Evolutionary conservation across 1,140 invertebrate genomes (phyloP).

Genomic region (Ostrea denselamellosa): DNA sequence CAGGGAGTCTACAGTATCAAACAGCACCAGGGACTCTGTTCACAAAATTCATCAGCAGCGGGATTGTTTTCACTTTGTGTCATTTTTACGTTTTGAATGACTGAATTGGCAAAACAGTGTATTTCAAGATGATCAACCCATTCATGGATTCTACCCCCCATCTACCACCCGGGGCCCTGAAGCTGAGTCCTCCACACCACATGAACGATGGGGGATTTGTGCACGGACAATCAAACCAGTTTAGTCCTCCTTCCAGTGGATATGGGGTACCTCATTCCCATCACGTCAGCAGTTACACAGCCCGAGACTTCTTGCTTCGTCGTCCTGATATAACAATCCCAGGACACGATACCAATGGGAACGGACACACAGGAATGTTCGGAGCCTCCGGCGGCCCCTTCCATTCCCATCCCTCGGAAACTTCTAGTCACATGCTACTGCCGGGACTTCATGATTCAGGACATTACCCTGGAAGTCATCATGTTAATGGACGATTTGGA

Average conservation of each 20-base stretch:
- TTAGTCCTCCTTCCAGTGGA: slow-evolving; percentile 80
- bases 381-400: slow-evolving; percentile 70
- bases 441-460: slow-evolving; percentile 79
- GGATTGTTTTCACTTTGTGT: slow-evolving; percentile 9
- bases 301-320: slow-evolving; percentile 87
- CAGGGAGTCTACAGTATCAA: slow-evolving; percentile 9
- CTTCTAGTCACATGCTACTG: slow-evolving; percentile 78
- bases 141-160: slow-evolving; percentile 86
- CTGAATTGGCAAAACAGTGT: slow-evolving; percentile 21
- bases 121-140: slow-evolving; percentile 86
- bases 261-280: slow-evolving; percentile 81
- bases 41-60: slow-evolving; percentile 23
- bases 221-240: slow-evolving; percentile 74
- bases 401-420: slow-evolving; percentile 78
- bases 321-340: slow-evolving; percentile 80
- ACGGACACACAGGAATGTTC: slow-evolving; percentile 77
- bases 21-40: slow-evolving; percentile 14
- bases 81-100: slow-evolving; percentile 35
- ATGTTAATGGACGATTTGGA: slow-evolving; percentile 72
- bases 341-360: slow-evolving; percentile 70
- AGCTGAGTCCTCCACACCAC: slow-evolving; percentile 85
- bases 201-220: slow-evolving; percentile 75
- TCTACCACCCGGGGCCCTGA: slow-evolving; percentile 83
- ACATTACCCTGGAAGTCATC: slow-evolving; percentile 62
- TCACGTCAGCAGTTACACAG: slow-evolving; percentile 84